phyloP scores from a whole-genome alignment of 2,888 invertebrate genomes.

The Drosophila maculinotata region DNA sequence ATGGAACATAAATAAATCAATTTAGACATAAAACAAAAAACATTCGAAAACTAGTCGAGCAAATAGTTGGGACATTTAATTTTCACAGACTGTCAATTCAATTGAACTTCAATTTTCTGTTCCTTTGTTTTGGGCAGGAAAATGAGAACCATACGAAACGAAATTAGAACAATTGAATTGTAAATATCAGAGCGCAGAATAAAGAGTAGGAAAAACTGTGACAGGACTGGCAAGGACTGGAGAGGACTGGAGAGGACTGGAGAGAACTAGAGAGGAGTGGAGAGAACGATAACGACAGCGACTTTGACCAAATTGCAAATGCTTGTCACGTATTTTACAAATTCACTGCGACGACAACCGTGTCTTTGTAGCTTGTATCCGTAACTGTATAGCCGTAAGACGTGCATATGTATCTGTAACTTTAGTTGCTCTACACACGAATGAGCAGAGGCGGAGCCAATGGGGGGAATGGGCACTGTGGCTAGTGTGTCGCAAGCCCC shows the following conservation, averaged over 20 bases:
- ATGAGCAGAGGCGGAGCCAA: constrained; percentile 3
- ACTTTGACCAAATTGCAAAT: constrained; percentile 68
- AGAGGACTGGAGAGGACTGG: constrained; percentile 12
- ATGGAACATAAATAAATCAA: constrained; percentile 67
- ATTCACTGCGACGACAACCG: constrained; percentile 74
- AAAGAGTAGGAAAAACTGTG: constrained; percentile 32
- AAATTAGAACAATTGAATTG: constrained; percentile 81
- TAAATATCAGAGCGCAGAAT: constrained; percentile 62
- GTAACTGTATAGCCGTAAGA: constrained; percentile 37
- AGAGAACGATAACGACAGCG: constrained; percentile 42
- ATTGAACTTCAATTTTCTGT: constrained; percentile 64
- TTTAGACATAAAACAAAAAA: constrained; percentile 59
- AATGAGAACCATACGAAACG: constrained; percentile 53
- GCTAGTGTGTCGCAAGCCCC: constrained; percentile 50
- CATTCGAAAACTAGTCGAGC: constrained; percentile 34
- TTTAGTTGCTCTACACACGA: constrained; percentile 29
- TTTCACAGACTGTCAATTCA: constrained; percentile 71
- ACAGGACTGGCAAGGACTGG: constrained; percentile 10
- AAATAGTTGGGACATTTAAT: constrained; percentile 62
- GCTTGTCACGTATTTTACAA: constrained; percentile 81
- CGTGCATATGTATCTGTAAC: constrained; percentile 56
- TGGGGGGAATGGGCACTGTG: constrained; percentile 29
- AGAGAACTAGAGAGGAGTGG: constrained; percentile 12
- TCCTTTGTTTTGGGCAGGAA: constrained; percentile 20
- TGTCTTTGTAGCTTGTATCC: constrained; percentile 55